Conservation (phyloP, 1,140 invertebrate genomes). For the Calosoma granatense region DNA sequence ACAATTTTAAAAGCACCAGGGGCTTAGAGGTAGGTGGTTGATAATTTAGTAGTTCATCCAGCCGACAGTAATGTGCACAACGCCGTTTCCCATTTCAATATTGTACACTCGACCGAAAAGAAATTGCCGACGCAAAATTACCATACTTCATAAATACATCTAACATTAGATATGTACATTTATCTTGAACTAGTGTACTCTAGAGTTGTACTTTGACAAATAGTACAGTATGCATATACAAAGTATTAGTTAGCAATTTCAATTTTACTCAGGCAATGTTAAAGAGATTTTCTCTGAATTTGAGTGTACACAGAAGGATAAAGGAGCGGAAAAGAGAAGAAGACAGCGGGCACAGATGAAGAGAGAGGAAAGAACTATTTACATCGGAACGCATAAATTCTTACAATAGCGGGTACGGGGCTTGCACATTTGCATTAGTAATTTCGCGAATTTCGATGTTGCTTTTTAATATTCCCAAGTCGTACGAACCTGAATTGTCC, state of each 20-base stretch:
- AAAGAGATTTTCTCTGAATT: not conserved
- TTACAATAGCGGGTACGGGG: not conserved
- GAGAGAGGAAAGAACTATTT: constrained; percentile 1
- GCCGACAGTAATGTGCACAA: not conserved
- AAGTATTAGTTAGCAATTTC: not conserved
- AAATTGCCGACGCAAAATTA: too few species aligned
- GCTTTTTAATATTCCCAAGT: constrained; percentile 2
- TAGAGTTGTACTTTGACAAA: too few species aligned
- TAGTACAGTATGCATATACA: too few species aligned
- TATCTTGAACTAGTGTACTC: too few species aligned
- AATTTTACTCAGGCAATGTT: not conserved
- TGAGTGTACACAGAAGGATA: not conserved
- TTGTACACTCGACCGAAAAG: not conserved
- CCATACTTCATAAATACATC: too few species aligned
- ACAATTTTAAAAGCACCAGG: constrained; percentile 23
- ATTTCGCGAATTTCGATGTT: constrained; percentile 3
- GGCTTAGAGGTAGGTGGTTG: constrained; percentile 1
- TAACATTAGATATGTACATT: too few species aligned
- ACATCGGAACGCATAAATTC: constrained; percentile 7
- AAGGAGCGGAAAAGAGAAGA: not conserved
- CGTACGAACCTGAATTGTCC: constrained; percentile 87
- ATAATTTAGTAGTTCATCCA: constrained; percentile 2
- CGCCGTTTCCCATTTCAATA: not conserved
- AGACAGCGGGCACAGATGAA: not conserved
- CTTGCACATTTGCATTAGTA: constrained; percentile 6